A percentile compares a stretch with the other conserved stretches of the same genome.
phyloP scores from a whole-genome alignment of 2,113 vertebrate species.

The Podarcis muralis region DNA sequence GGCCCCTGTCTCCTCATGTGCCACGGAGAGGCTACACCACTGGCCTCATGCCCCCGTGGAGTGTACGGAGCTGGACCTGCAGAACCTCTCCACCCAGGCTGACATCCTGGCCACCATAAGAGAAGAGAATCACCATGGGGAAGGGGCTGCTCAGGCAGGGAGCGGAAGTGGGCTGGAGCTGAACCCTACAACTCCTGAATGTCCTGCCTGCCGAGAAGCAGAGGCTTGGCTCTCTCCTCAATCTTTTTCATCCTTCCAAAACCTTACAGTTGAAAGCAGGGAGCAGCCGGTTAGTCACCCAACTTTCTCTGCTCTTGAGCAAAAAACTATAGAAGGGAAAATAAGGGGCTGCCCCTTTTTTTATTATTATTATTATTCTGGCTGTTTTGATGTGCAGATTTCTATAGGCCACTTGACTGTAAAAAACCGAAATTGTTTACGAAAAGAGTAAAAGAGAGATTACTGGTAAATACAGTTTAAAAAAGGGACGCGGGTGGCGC shows the following conservation, averaged over 20 bases:
- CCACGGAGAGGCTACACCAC: conserved; percentile 69
- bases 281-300: conserved; percentile 43
- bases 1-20: conserved; percentile 67
- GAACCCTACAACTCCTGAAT: background rate
- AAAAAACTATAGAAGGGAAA: fast-evolving
- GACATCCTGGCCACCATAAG: background rate
- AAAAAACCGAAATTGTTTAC: too few species aligned
- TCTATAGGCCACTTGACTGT: too few species aligned
- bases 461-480: too few species aligned
- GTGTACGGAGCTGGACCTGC: conserved; percentile 84
- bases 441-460: too few species aligned
- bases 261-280: fast-evolving
- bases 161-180: background rate
- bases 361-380: too few species aligned
- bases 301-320: fast-evolving
- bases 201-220: too few species aligned
- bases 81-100: conserved; percentile 63
- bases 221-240: background rate
- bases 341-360: fast-evolving
- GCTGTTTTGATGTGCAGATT: too few species aligned
- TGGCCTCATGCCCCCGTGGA: conserved; percentile 78
- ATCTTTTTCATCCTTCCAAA: background rate
- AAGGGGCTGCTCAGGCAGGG: background rate
- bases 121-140: background rate
- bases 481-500: too few species aligned